These are phyloP conservation scores for Ameiurus melas DNA, from an alignment of 2,113 vertebrate genomes.

Conservation along the genomic window DNA sequence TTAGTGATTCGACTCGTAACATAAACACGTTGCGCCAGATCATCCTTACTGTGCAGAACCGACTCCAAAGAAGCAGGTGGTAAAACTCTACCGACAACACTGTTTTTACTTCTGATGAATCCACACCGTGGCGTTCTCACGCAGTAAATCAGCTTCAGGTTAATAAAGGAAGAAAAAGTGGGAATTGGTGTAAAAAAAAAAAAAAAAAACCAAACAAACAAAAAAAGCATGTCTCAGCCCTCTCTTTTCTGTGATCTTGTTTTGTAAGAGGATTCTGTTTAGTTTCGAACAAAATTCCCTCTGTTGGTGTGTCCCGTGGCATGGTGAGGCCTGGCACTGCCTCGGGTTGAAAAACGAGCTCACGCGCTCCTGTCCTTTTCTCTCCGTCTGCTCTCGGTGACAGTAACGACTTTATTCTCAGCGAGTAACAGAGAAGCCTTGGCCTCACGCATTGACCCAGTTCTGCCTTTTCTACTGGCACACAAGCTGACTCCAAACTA, in stretches of 20 bases:
- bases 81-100: not conserved
- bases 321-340: conserved; percentile 8
- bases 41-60: not conserved
- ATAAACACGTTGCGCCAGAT: not conserved
- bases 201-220: too few species aligned
- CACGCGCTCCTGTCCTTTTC: not conserved
- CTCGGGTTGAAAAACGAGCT: conserved; percentile 37
- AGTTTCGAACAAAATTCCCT: conserved; percentile 17
- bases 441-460: conserved; percentile 33
- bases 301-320: not conserved
- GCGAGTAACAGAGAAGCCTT: conserved; percentile 36
- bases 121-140: not conserved
- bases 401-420: conserved; percentile 26
- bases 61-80: not conserved
- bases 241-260: not conserved
- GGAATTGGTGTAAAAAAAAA: not conserved
- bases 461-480: conserved; percentile 30
- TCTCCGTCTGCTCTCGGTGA: conserved; percentile 17
- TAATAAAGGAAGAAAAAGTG: not conserved
- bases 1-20: not conserved
- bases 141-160: not conserved
- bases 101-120: not conserved
- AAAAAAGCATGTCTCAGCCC: not conserved
- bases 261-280: conserved; percentile 1
- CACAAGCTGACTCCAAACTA: not conserved